phyloP scores from a whole-genome alignment of 2,888 invertebrate genomes.

The Cylindroiulus punctatus region DNA sequence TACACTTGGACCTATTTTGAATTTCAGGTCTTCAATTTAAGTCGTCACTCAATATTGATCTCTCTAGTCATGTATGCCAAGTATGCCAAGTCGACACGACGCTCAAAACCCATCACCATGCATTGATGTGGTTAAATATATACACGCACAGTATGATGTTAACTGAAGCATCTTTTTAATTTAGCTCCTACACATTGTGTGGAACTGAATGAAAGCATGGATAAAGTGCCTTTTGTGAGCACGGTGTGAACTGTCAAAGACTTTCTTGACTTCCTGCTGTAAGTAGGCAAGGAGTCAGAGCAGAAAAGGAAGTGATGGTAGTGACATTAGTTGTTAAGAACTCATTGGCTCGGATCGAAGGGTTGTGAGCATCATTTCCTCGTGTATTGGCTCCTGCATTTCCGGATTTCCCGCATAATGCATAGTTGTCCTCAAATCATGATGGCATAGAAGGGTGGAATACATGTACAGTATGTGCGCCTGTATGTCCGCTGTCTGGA shows the following conservation, averaged over 20 bases:
- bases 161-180: not conserved
- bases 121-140: not conserved
- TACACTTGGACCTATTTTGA: too few species aligned
- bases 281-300: not conserved
- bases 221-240: not conserved
- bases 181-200: too few species aligned
- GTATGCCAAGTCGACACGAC: too few species aligned
- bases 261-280: not conserved
- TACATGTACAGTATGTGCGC: too few species aligned
- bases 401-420: conserved; percentile 9
- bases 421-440: not conserved
- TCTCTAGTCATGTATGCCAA: too few species aligned
- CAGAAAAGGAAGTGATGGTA: conserved; percentile 18
- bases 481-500: too few species aligned
- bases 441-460: not conserved
- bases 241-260: not conserved
- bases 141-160: not conserved
- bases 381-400: conserved; percentile 7
- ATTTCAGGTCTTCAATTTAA: too few species aligned
- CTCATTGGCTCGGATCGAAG: conserved; percentile 10
- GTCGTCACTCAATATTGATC: too few species aligned
- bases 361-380: not conserved
- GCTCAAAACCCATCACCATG: too few species aligned
- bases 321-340: conserved; percentile 18
- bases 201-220: not conserved